phyloP scores from a whole-genome alignment of 2,888 invertebrate species.

The Drosophila crucigera region DNA sequence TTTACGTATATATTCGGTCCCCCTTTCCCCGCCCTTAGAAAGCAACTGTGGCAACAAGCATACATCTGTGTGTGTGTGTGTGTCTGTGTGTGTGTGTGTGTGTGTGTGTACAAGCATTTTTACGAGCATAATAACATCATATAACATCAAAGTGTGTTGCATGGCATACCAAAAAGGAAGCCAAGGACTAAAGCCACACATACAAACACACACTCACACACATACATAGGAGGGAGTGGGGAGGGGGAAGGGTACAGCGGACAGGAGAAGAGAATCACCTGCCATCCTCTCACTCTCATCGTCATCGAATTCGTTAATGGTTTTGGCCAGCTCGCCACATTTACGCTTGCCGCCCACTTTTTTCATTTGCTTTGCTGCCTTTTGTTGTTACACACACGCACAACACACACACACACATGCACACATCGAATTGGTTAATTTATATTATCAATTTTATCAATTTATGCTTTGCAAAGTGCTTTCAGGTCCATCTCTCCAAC shows the following conservation, averaged over 20 bases:
- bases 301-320: slow-evolving; percentile 41
- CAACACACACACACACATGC: slow-evolving; percentile 13
- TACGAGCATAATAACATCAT: slow-evolving; percentile 75
- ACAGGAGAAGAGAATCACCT: slow-evolving; percentile 40
- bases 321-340: slow-evolving; percentile 56
- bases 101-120: slow-evolving; percentile 65
- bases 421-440: slow-evolving; percentile 73
- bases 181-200: slow-evolving; percentile 51
- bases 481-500: slow-evolving; percentile 21
- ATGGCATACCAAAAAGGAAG: slow-evolving; percentile 65
- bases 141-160: slow-evolving; percentile 71
- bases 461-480: slow-evolving; percentile 77
- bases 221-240: not conserved
- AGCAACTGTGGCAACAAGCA: slow-evolving; percentile 18
- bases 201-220: slow-evolving; percentile 19
- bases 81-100: slow-evolving; percentile 8
- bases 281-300: slow-evolving; percentile 24
- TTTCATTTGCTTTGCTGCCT: slow-evolving; percentile 34
- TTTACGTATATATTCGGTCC: slow-evolving; percentile 23
- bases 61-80: slow-evolving; percentile 11
- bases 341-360: slow-evolving; percentile 27
- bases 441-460: slow-evolving; percentile 79
- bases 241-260: too few relatives aligned
- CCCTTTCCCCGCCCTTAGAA: not conserved
- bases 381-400: slow-evolving; percentile 41